Conservation (phyloP, 2,888 invertebrate genomes). For the Sisyra terminalis region DNA sequence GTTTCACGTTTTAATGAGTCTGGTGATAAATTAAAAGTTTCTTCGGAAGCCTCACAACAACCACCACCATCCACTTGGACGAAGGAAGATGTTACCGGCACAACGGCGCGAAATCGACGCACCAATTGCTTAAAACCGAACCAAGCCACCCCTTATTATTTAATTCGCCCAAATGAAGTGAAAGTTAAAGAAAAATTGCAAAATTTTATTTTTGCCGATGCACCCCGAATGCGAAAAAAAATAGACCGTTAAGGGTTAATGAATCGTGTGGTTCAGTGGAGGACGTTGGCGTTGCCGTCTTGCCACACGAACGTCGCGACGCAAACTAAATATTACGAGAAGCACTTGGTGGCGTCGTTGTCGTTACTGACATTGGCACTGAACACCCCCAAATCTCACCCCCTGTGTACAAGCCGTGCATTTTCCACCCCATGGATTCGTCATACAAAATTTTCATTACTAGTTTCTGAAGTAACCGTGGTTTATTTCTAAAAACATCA, state of each 20-base stretch:
- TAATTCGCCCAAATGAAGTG: conserved; percentile 1
- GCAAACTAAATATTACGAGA: too few species aligned
- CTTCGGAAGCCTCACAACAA: too few species aligned
- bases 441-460: too few species aligned
- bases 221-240: background rate
- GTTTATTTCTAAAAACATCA: too few species aligned
- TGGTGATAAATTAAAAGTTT: too few species aligned
- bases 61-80: background rate
- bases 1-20: too few species aligned
- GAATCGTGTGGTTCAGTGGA: background rate
- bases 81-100: conserved; percentile 17
- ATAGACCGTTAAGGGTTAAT: too few species aligned
- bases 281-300: background rate
- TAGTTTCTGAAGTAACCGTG: too few species aligned
- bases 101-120: conserved; percentile 22
- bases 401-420: too few species aligned
- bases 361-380: conserved; percentile 5
- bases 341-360: too few species aligned
- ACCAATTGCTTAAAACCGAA: conserved; percentile 5
- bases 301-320: too few species aligned
- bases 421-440: too few species aligned
- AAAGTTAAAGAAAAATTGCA: background rate
- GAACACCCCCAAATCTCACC: background rate
- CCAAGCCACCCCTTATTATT: conserved; percentile 5
- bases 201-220: background rate